Base-by-base conservation (phyloP, 2,113 vertebrate genomes). In the Cinclus mexicanus region DNA sequence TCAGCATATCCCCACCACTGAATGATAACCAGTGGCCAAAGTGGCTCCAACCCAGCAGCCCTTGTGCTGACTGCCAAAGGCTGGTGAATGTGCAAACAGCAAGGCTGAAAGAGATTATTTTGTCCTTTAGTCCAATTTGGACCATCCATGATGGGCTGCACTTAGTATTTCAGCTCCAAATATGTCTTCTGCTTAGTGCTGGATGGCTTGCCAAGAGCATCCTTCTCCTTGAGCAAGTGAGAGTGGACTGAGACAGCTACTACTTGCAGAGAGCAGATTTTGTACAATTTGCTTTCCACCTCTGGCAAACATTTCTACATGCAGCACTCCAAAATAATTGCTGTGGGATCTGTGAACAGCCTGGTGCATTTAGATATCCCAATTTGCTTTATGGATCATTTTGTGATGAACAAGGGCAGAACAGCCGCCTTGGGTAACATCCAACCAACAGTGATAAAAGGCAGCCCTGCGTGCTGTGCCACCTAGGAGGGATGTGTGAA, bases 391-490 rank as follows among this genome's bases (percentile, higher is more conserved):
- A 96, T 89, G 94, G 92, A 93, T 97, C 68, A 6, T 91, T 96
- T 94, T 94, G 93, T 70, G 93, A 94, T 31, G 83, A 96, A 91
- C 89, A 92, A 94, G 92, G 94, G 89, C 92, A 95, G 74, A 95
- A 97, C 79, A 86, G 83, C 90, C 29, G 4, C 92, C 93, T 91
- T 94, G 86, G 86, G 90, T 92, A 74, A 69, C 80, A 90, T 95
- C 93, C 93, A 97, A 63, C 74, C 94, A 85, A 39, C 80, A 80
- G 86, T 63, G 88, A 93, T 61, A 92, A 93, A 97, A 95, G n/a
- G 24, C 94, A 94, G 88, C 67, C 76, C 83, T 35, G 61, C 15
- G 10, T 74, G 88, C 70, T 52, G 83, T 47, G 84, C 93, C 95
- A 95, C 94, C 93, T 60, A 94, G 76, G 46, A 93, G 74, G 74